Evolutionary conservation across 2,888 invertebrate species (phyloP), one percentile per base, ranked within the genome.

Genomic region (Sinohyriopsis cumingii): DNA sequence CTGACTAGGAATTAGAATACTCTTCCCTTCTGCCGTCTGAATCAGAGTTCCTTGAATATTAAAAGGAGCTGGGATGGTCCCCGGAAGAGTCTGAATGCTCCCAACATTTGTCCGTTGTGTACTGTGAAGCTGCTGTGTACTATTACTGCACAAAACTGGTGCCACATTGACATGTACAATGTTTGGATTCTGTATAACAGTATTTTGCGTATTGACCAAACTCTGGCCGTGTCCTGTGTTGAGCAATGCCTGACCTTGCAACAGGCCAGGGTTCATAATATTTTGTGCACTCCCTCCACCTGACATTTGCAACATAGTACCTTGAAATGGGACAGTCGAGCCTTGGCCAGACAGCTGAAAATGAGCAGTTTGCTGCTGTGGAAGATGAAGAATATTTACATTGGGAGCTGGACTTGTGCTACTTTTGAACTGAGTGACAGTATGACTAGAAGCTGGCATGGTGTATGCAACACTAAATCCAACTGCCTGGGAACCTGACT

Each of bases 161-260:
- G 83, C 84, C 45, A 85, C 82, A 69, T 85, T 85, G 56, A 85
- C 76, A 72, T 85, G 84, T 33, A 85, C 84, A 54, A 85, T 83
- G 76, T 84, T 84, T 9, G 85, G 84, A 69, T 84, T 85, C 74
- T 85, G 85, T 53, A 85, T 83, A 20, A 85, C 82, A 15, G 84
- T 82, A 60, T 85, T 85, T 68, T 85, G 85, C n/a, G 83, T 79
- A 72, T 84, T 84, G 5, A 86, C 81, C 9, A 82, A 71, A 53
- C 74, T 73, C 62, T 71, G 72, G 9, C 69, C 73, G 53, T 75
- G 76, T 18, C 67, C 63, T 20, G 76, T 59, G 18, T 76, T 71
- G 57, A 77, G 68, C 7, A 75, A 67, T n/a, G 74, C 68, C 61
- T 80, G 81, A n/a, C 83, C 83, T 59, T 77, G 78, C 20, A 79